Evolutionary conservation across 2,888 invertebrate genomes (phyloP), one percentile per base, ranked within the genome.

Genomic region (Drosophila barbarae): DNA sequence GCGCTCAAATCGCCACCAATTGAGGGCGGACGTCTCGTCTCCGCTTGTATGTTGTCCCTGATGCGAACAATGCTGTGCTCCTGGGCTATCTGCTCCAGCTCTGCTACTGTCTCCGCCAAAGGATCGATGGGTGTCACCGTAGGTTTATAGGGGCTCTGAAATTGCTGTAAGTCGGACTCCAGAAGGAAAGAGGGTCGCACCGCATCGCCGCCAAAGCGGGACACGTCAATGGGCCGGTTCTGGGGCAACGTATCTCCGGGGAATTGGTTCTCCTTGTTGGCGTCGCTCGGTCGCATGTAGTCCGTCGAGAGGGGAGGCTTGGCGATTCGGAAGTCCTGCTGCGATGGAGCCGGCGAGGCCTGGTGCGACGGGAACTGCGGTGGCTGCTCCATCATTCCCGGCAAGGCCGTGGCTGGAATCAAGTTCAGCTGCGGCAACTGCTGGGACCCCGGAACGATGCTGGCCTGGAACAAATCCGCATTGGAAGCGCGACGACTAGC

Each of bases 191-290:
- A 46, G 1, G 86, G 82, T 42, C 84, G 77, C 30, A 82, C 85
- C 34, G 86, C 61, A 54, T 82, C 84, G 9, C 77, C 70, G 2
- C 65, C 75, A 64, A 85, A 88, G 46, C 77, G 84, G 0, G 88
- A 85, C 3, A 89, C 74, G 35, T 89, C 89, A 28, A 89, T 89
- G 9, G 88, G 88, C 1, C 84, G 77, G 57, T 89, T 80, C 57
- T 89, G 88, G 3, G 89, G 88, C 51, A 87, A 13, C 12, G 74
- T 26, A 3, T 60, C 75, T 1, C 72, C 73, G 0, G 71, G n/a
- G 2, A 30, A 36, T 2, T 59, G 32, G 41, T 82, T 82, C 39
- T 84, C 86, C 49, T 83, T 87, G 51, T 84, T 86, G 4, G 72
- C 82, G 1, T 71, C 68, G 15, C 84, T 86, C 9, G 88, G 88